Evolutionary conservation across 2,113 vertebrate species (phyloP).

Genomic region (Hyperoodon ampullatus): DNA sequence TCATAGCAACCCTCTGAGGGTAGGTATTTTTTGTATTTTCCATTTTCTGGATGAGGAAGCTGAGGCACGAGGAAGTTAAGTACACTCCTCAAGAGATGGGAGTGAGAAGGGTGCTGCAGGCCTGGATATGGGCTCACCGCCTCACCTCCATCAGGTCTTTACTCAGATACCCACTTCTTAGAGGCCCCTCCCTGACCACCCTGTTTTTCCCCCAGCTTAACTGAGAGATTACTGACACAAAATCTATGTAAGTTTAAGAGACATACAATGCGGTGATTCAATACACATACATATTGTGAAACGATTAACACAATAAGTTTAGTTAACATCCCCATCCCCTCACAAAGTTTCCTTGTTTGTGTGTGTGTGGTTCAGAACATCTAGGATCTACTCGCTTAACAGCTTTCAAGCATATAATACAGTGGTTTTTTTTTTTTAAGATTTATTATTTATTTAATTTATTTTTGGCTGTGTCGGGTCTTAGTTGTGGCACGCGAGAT

Average conservation of each 20-base stretch:
- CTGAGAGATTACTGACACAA: neutral
- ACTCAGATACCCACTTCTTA: fast-evolving
- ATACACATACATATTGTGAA: neutral
- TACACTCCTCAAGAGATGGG: neutral
- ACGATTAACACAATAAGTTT: neutral
- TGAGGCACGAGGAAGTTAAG: neutral
- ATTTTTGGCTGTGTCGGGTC: no score
- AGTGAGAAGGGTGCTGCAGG: neutral
- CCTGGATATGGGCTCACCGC: no score
- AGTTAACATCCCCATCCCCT: neutral
- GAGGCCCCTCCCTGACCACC: neutral
- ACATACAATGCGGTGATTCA: fast-evolving
- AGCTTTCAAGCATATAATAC: neutral
- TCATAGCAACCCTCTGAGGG: neutral
- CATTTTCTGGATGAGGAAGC: neutral
- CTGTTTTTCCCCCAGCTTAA: neutral
- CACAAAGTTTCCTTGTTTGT: neutral
- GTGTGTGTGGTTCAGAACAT: neutral
- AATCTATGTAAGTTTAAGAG: neutral
- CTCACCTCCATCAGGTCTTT: neutral
- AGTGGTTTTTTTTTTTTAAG: no score
- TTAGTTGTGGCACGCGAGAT: no score
- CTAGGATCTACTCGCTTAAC: neutral
- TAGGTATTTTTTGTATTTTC: neutral
- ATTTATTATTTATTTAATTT: no score